A percentile compares a stretch with the other conserved stretches of the same genome.
These are phyloP conservation scores for Bembecia ichneumoniformis DNA, from an alignment of 2,888 invertebrate genomes.

Conservation along the genomic window DNA sequence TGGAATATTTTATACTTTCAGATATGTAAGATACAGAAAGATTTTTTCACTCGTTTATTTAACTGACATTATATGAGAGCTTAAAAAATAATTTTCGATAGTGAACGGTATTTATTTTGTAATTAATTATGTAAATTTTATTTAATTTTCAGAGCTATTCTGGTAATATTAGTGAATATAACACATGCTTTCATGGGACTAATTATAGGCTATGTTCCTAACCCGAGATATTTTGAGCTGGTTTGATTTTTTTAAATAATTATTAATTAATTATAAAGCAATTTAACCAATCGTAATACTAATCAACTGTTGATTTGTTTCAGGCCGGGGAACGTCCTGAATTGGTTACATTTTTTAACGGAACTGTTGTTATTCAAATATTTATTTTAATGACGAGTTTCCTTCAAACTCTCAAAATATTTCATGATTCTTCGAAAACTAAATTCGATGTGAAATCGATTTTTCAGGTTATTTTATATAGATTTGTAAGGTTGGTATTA, in stretches of 20 bases:
- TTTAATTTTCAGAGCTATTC: constrained; percentile 6
- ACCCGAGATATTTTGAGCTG: constrained; percentile 8
- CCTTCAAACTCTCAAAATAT: constrained; percentile 6
- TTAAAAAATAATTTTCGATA: too few species aligned
- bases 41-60: too few species aligned
- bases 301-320: background rate
- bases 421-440: background rate
- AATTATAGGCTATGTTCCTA: constrained; percentile 5
- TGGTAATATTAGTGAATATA: constrained; percentile 6
- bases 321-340: constrained; percentile 5
- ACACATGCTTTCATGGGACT: constrained; percentile 5
- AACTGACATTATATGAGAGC: too few species aligned
- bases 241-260: constrained; percentile 2
- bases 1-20: too few species aligned
- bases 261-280: background rate
- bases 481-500: constrained; percentile 7
- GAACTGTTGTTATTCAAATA: constrained; percentile 7
- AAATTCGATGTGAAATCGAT: constrained; percentile 1
- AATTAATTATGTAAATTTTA: background rate
- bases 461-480: constrained; percentile 2
- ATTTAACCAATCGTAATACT: background rate
- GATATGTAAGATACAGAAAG: too few species aligned
- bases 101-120: too few species aligned
- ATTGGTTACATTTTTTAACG: constrained; percentile 5
- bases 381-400: constrained; percentile 9